Evolutionary conservation across 2,113 vertebrate genomes (phyloP), one percentile per base, ranked within the genome.

Genomic region (Orycteropus afer): DNA sequence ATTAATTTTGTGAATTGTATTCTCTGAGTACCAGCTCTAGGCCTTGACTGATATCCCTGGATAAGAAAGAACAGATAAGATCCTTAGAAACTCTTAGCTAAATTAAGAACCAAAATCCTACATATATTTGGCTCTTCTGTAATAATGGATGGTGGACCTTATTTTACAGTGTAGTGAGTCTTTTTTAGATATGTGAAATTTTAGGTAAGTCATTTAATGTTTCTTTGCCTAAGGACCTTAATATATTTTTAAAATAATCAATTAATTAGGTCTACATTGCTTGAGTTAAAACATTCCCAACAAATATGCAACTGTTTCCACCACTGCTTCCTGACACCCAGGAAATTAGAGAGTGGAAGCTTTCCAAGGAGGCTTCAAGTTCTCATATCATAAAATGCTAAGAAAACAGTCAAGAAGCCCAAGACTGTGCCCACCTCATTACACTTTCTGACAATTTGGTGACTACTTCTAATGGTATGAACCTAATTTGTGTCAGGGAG

Each of bases 11-110:
- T 47, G 34, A 85, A 59, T 32, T 32, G 45, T 57, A 0, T 15
- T 40, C 20, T 29, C 11, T 0, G 22, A 63, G 61, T 86, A 74
- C 74, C 82, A 84, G 86, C 73, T n/a, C n/a, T 29, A 23, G 40
- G 59, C 42, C 25, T 74, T 29, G 1, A 59, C 61, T 51, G 71
- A 95, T 78, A 65, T 65, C 49, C 51, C 8, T 11, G 47, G 86
- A 91, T 93, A 82, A 95, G 84, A 25, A 61, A 89, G 49, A n/a
- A 18, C 79, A 93, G 90, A 95, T 91, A 91, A 94, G 47, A 91
- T 49, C 81, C 83, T 93, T 86, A 86, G 84, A 86, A 91, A 69
- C 61, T 47, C 37, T 90, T 27, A 77, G 32, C 79, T 91, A 29
- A 90, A 57, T 88, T 81, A 34, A 78, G 73, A 82, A 63, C 51